Evolutionary conservation across 2,888 invertebrate genomes (phyloP).

Genomic region (Polydrusus pterygomalis): DNA sequence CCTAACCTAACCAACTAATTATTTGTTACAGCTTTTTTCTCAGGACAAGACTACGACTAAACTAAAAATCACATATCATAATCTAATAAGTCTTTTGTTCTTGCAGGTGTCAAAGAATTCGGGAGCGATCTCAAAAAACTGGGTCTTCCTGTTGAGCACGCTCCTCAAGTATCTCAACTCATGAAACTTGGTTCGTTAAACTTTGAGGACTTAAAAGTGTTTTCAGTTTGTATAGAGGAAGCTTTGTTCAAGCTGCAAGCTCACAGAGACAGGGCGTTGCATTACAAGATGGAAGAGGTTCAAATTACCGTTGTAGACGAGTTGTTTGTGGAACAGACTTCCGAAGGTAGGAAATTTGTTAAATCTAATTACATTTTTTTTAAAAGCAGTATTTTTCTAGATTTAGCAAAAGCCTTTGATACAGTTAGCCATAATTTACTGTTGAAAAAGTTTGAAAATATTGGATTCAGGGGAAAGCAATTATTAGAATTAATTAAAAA

Average conservation of each 20-base stretch:
- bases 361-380: conserved; percentile 1
- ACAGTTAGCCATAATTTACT: no score
- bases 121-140: conserved; percentile 94
- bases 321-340: conserved; percentile 90
- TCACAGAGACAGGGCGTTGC: conserved; percentile 90
- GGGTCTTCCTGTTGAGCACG: conserved; percentile 97
- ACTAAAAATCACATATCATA: no score
- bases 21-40: no score
- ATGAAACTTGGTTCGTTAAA: conserved; percentile 95
- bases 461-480: no score
- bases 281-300: conserved; percentile 97
- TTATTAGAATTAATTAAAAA: no score
- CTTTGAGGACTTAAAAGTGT: conserved; percentile 93
- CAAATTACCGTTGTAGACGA: conserved; percentile 96
- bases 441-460: no score
- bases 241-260: conserved; percentile 90
- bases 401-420: no score
- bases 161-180: conserved; percentile 96
- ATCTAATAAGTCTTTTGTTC: conserved; percentile 5
- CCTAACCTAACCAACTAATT: no score
- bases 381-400: background rate
- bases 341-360: conserved; percentile 76
- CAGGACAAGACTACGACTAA: no score
- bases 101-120: conserved; percentile 87
- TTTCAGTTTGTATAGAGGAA: conserved; percentile 94